Conservation (phyloP, 2,888 invertebrate genomes). For the Meta bourneti region DNA sequence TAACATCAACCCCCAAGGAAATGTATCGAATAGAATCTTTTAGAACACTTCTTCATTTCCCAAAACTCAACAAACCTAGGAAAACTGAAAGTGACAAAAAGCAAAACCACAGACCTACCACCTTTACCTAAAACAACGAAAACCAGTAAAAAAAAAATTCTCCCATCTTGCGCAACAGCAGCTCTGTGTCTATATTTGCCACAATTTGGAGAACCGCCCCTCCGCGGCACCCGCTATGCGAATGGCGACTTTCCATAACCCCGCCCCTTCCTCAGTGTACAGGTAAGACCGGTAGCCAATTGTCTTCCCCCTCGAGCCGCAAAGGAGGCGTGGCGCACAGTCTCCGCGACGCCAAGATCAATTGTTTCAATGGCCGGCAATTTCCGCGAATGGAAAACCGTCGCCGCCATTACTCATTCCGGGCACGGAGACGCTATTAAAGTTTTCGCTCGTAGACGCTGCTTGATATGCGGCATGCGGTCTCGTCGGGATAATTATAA, state of each 20-base stretch:
- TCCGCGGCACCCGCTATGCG: slow-evolving; percentile 14
- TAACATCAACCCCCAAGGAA: not conserved
- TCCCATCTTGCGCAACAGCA: slow-evolving; percentile 32
- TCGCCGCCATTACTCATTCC: slow-evolving; percentile 45
- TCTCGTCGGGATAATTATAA: slow-evolving; percentile 50
- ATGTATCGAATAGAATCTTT: too few species aligned
- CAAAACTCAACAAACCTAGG: not conserved
- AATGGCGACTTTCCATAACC: slow-evolving; percentile 62
- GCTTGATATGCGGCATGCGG: slow-evolving; percentile 48
- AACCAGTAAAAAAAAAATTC: slow-evolving; percentile 30
- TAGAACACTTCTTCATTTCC: not conserved
- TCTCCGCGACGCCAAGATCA: slow-evolving; percentile 68
- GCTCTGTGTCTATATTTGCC: slow-evolving; percentile 46
- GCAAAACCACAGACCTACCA: not conserved
- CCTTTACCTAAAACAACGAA: not conserved
- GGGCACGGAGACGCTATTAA: slow-evolving; percentile 58
- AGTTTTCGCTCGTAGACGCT: slow-evolving; percentile 14
- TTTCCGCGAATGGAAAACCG: slow-evolving; percentile 68
- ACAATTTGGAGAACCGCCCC: slow-evolving; percentile 39
- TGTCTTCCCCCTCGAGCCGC: slow-evolving; percentile 35
- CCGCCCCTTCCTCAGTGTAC: slow-evolving; percentile 39
- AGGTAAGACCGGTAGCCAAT: slow-evolving; percentile 72
- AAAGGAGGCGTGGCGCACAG: slow-evolving; percentile 52
- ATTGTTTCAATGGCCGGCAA: slow-evolving; percentile 63
- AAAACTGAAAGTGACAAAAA: not conserved